phyloP scores from a whole-genome alignment of 2,113 vertebrate genomes.

The Gracilinanus agilis region DNA sequence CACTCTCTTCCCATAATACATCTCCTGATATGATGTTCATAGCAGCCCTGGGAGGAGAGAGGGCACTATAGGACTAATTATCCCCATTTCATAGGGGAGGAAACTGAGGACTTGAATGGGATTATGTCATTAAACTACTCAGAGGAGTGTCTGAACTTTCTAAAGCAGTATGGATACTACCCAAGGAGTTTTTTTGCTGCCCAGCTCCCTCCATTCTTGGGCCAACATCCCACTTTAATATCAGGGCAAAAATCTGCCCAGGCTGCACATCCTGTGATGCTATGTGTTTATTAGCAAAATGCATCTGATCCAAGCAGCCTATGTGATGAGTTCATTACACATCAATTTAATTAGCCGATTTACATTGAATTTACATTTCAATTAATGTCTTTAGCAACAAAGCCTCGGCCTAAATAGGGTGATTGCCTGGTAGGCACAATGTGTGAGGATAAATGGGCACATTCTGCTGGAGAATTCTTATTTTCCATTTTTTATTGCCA shows the following conservation, averaged over 20 bases:
- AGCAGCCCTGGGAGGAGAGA: background rate
- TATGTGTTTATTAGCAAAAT: constrained; percentile 86
- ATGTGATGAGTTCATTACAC: constrained; percentile 89
- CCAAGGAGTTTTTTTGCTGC: background rate
- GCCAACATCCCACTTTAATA: background rate
- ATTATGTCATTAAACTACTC: background rate
- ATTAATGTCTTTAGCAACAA: constrained; percentile 92
- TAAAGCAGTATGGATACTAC: background rate
- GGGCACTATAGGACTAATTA: background rate
- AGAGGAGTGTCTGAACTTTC: background rate
- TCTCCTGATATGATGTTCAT: background rate
- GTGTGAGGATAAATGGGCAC: constrained; percentile 88
- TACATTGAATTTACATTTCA: constrained; percentile 93
- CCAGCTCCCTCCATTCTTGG: background rate
- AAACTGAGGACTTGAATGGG: background rate
- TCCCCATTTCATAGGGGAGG: background rate
- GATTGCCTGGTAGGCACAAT: constrained; percentile 91
- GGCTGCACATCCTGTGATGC: constrained; percentile 54
- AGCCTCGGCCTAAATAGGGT: constrained; percentile 88
- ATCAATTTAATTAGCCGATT: constrained; percentile 92
- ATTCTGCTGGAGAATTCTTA: constrained; percentile 90
- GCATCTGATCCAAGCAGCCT: constrained; percentile 87
- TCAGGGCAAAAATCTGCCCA: background rate
- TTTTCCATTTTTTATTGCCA: constrained; percentile 91
- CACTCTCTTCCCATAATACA: too few relatives aligned